These are phyloP conservation scores for Atherix ibis DNA, from an alignment of 2,888 invertebrate species.

Conservation along the genomic window DNA sequence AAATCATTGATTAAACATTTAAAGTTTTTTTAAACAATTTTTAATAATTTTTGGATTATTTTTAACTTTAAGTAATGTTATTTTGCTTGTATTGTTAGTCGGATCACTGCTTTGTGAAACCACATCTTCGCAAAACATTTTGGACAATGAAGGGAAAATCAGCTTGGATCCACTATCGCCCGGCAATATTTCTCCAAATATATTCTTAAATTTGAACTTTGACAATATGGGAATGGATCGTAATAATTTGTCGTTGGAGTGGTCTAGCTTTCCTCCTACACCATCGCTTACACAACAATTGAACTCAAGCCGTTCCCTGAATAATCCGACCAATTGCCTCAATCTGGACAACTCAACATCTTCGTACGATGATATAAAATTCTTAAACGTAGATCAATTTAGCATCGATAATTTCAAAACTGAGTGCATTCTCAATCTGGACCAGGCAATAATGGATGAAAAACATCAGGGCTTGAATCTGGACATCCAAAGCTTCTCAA, in stretches of 20 bases:
- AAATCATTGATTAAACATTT: no score
- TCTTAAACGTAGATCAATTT: conserved; percentile 32
- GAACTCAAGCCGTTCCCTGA: conserved; percentile 2
- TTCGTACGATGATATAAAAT: conserved; percentile 32
- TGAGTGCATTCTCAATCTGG: conserved; percentile 32
- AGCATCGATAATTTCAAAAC: conserved; percentile 32
- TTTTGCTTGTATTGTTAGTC: background rate
- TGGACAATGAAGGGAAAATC: conserved; percentile 24
- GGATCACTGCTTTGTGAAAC: no score
- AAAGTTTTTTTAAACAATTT: no score
- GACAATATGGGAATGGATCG: conserved; percentile 30
- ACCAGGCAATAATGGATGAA: conserved; percentile 26
- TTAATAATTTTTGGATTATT: no score
- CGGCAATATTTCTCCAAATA: conserved; percentile 29
- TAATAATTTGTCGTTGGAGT: conserved; percentile 28
- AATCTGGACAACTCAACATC: conserved; percentile 25
- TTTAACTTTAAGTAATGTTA: conserved; percentile 4
- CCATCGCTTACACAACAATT: conserved; percentile 10
- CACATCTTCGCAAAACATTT: no score
- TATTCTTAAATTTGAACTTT: conserved; percentile 32
- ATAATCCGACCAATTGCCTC: conserved; percentile 7
- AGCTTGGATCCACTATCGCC: conserved; percentile 24
- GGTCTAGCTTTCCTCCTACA: conserved; percentile 24
- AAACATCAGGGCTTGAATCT: conserved; percentile 12
- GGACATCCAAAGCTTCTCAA: conserved; percentile 16